Evolutionary conservation across 2,113 vertebrate genomes (phyloP), one percentile per base, ranked within the genome.

Genomic region (Datnioides undecimradiatus): DNA sequence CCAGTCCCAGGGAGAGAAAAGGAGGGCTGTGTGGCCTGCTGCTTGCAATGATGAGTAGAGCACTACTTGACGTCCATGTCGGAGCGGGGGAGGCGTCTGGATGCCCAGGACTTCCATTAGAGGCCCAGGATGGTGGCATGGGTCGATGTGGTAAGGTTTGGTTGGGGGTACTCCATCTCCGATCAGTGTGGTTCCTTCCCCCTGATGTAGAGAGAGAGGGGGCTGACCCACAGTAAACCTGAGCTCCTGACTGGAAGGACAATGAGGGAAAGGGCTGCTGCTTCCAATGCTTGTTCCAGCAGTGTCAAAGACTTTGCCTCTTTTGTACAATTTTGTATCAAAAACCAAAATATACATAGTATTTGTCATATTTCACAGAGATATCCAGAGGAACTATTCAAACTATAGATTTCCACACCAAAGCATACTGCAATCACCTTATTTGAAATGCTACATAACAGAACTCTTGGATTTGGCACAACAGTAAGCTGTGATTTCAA

Each of bases 101-200:
- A 90, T 79, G 73, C 93, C 89, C 91, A 59, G 93, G 92, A 90
- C 91, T 93, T 93, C 93, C 91, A 94, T 95, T 95, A 94, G 90
- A 91, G 82, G 91, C 90, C 88, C 87, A 92, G 91, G 90, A 93
- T 91, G 89, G 91, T 81, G 88, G 92, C 85, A 82, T 66, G 78
- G 93, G 92, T 93, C 93, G 91, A 94, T 94, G 93, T 86, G 87
- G 85, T 84, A 83, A 90, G 86, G 88, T 91, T 89, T 91, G 92
- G 93, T 94, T 73, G 92, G 91, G 92, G 93, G 92, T 94, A 91
- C 85, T 94, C 92, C 90, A 94, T 94, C 93, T 94, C 85, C 55
- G 77, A 90, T 85, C 91, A 86, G 92, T 88, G 88, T 94, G 91
- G 85, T 87, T 89, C 85, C 90, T 84, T 87, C 79, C 88, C 88